phyloP scores from a whole-genome alignment of 92 coral and sea anemone species.

The Palythoa grandiflora region DNA sequence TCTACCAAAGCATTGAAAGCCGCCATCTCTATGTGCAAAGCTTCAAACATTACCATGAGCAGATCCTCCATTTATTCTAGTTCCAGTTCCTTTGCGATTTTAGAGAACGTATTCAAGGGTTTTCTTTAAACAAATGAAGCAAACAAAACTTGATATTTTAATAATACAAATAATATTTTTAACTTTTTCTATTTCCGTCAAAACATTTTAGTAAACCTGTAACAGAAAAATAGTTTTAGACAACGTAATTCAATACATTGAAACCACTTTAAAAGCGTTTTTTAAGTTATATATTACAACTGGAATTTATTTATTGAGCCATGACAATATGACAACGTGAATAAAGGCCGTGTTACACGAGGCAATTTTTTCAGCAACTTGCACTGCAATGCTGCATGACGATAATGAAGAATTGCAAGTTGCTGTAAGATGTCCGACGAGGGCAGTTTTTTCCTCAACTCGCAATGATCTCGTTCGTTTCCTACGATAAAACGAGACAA shows the following conservation, averaged over 20 bases:
- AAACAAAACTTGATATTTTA: slow-evolving; percentile 17
- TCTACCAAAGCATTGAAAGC: slow-evolving; percentile 57
- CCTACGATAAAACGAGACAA: no score
- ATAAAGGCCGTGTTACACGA: no score
- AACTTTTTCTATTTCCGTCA: slow-evolving; percentile 1
- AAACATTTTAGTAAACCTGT: slow-evolving; percentile 9
- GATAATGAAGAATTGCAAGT: no score
- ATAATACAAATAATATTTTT: not conserved
- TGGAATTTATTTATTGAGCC: not conserved
- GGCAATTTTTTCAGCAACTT: no score
- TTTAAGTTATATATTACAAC: slow-evolving; percentile 5
- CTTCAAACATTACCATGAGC: slow-evolving; percentile 61
- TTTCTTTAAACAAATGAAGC: slow-evolving; percentile 12
- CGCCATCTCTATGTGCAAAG: slow-evolving; percentile 62
- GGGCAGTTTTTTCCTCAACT: no score
- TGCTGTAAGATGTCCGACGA: no score
- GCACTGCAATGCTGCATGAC: no score
- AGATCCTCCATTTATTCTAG: slow-evolving; percentile 48
- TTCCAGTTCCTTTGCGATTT: slow-evolving; percentile 15
- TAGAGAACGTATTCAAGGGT: not conserved
- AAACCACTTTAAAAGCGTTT: not conserved
- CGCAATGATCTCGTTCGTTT: no score
- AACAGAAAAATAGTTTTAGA: not conserved
- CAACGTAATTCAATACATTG: not conserved
- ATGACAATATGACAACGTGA: no score